Conservation (phyloP, 2,113 vertebrate genomes). For the Platichthys flesus region DNA sequence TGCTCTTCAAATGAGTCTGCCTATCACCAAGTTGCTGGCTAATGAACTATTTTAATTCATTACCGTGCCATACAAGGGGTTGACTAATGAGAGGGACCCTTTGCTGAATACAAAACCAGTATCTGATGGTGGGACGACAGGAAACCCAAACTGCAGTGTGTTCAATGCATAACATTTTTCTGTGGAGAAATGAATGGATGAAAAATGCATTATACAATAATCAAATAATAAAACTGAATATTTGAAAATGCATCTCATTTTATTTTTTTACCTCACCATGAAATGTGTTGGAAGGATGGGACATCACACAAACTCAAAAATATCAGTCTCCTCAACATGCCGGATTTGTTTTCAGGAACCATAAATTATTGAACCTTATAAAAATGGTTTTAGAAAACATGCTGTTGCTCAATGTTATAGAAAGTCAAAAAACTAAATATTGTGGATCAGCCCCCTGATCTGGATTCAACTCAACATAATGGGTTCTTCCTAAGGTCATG, state of each 20-base stretch:
- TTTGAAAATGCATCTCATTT: not conserved
- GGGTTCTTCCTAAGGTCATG: too few species aligned
- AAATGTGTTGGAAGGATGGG: too few species aligned
- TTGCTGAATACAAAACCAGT: slow-evolving; percentile 54
- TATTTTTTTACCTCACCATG: too few species aligned
- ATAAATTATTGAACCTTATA: too few species aligned
- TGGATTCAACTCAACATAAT: too few species aligned
- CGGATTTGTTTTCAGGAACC: too few species aligned
- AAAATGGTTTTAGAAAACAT: too few species aligned
- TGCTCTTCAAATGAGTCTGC: slow-evolving; percentile 60
- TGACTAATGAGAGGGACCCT: slow-evolving; percentile 69
- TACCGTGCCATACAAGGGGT: slow-evolving; percentile 55
- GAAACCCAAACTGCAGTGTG: slow-evolving; percentile 7
- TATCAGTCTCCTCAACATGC: too few species aligned
- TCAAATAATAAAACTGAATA: not conserved
- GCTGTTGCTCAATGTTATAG: too few species aligned
- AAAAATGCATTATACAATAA: not conserved
- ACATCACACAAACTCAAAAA: too few species aligned
- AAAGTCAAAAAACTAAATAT: too few species aligned
- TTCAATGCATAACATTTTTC: not conserved
- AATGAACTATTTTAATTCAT: slow-evolving; percentile 75
- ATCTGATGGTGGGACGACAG: slow-evolving; percentile 22
- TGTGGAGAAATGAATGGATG: not conserved
- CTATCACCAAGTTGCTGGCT: slow-evolving; percentile 57
- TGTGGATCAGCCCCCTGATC: too few species aligned